phyloP scores from a whole-genome alignment of 2,113 vertebrate genomes.

The Neolamprologus caudopunctatus region DNA sequence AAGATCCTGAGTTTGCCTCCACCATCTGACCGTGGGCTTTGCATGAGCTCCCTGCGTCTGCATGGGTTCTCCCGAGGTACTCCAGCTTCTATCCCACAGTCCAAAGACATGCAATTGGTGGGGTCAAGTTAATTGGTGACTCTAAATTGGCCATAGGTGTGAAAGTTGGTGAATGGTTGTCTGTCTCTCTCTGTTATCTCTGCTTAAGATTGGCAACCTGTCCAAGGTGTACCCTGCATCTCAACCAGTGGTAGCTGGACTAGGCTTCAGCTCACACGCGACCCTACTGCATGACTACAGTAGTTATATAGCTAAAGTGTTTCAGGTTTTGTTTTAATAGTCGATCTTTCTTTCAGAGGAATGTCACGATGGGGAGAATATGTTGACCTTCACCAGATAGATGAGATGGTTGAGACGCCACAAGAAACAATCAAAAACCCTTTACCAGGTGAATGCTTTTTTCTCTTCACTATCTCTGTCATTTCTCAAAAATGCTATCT shows the following conservation, averaged over 20 bases:
- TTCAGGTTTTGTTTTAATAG: not conserved
- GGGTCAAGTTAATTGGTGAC: not conserved
- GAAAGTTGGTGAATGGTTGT: not conserved
- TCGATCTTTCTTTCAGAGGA: constrained; percentile 62
- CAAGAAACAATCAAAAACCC: constrained; percentile 25
- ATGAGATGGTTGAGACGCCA: constrained; percentile 70
- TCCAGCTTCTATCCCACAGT: not conserved
- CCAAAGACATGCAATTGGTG: not conserved
- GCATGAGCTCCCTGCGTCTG: not conserved
- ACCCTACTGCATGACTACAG: not conserved
- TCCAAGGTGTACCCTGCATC: not conserved
- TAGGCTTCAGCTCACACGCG: not conserved
- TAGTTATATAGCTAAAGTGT: not conserved
- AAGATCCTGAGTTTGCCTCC: not conserved
- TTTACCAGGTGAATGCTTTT: constrained; percentile 32
- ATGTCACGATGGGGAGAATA: constrained; percentile 94
- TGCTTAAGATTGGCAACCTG: not conserved
- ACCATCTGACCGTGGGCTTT: not conserved
- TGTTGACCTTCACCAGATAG: constrained; percentile 81
- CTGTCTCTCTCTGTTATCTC: not conserved
- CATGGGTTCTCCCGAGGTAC: not conserved
- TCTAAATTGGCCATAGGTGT: not conserved
- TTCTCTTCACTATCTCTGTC: not conserved
- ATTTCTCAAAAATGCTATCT: not conserved
- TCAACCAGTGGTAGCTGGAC: not conserved